Percentiles rank a stretch among this genome's conserved stretches.
Conservation (phyloP, 1,140 invertebrate genomes). For the Drosophila seguyi region DNA sequence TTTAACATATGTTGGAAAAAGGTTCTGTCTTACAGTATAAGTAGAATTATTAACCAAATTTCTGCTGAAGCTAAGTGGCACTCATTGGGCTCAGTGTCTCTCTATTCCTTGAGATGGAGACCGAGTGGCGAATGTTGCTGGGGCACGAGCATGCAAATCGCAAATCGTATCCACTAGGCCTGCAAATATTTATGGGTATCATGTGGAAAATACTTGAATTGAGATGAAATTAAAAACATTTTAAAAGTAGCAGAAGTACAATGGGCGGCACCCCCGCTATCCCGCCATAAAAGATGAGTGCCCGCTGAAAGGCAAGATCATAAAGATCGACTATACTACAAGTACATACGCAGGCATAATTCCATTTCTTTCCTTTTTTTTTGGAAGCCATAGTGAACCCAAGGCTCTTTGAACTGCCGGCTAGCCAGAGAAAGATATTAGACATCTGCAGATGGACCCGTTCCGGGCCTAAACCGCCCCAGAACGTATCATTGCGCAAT, state of each 20-base stretch:
- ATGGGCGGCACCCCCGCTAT: slow-evolving; percentile 30
- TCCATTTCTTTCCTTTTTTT: slow-evolving; percentile 26
- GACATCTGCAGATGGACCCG: slow-evolving; percentile 25
- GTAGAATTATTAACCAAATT: not conserved
- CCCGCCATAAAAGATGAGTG: slow-evolving; percentile 58
- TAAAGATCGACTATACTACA: slow-evolving; percentile 59
- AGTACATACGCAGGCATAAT: slow-evolving; percentile 31
- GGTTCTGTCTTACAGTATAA: not conserved
- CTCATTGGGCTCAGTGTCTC: slow-evolving; percentile 19
- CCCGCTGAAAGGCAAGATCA: slow-evolving; percentile 64
- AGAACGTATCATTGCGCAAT: not conserved
- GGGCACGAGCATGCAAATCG: slow-evolving; percentile 34
- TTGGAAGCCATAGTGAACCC: not conserved
- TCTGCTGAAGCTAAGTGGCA: not conserved
- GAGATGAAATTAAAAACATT: slow-evolving; percentile 43
- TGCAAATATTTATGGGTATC: slow-evolving; percentile 59
- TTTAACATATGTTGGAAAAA: not conserved
- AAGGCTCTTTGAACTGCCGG: slow-evolving; percentile 56
- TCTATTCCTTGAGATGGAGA: slow-evolving; percentile 18
- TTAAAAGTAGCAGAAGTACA: slow-evolving; percentile 37
- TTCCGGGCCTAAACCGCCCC: slow-evolving; percentile 3
- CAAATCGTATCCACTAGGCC: slow-evolving; percentile 38
- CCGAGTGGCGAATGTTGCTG: slow-evolving; percentile 5
- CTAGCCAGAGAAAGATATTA: slow-evolving; percentile 44
- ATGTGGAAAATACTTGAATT: slow-evolving; percentile 42